Evolutionary conservation across 2,797 vertebrate species (phyloP).

Genomic region (Centropyge bicolor): DNA sequence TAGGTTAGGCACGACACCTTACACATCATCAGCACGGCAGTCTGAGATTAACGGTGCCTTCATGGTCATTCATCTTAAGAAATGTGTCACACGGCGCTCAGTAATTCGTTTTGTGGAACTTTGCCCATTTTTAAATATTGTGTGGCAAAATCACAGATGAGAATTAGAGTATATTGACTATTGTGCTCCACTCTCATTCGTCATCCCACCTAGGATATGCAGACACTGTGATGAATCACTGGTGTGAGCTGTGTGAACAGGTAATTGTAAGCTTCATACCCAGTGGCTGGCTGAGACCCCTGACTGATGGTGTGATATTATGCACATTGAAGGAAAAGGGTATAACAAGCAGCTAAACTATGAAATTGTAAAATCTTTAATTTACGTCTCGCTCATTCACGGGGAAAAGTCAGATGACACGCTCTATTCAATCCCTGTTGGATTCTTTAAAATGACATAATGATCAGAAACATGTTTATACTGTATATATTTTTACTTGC

Average conservation of each 20-base stretch:
- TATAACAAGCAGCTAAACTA: neutral
- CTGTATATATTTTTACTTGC: neutral
- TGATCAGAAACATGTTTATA: neutral
- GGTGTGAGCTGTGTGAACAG: constrained; percentile 1
- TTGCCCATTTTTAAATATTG: constrained; percentile 18
- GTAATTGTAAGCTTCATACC: constrained; percentile 15
- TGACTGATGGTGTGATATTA: neutral
- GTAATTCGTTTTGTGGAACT: constrained; percentile 22
- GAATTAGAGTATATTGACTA: constrained; percentile 2
- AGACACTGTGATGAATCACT: constrained; percentile 9
- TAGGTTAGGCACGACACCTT: neutral
- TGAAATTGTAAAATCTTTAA: neutral
- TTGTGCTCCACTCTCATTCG: constrained; percentile 3
- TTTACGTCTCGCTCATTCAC: neutral
- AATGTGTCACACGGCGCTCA: neutral
- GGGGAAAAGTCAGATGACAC: neutral
- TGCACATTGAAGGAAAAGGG: neutral
- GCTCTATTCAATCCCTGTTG: neutral
- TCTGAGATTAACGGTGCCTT: neutral
- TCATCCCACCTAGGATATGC: constrained; percentile 10
- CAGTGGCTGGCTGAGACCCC: neutral
- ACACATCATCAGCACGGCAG: neutral
- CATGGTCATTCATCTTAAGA: constrained; percentile 13
- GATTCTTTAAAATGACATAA: neutral
- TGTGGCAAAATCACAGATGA: constrained; percentile 8